Base-by-base conservation (phyloP, 2,888 invertebrate genomes). In the Pollenia amentaria region DNA sequence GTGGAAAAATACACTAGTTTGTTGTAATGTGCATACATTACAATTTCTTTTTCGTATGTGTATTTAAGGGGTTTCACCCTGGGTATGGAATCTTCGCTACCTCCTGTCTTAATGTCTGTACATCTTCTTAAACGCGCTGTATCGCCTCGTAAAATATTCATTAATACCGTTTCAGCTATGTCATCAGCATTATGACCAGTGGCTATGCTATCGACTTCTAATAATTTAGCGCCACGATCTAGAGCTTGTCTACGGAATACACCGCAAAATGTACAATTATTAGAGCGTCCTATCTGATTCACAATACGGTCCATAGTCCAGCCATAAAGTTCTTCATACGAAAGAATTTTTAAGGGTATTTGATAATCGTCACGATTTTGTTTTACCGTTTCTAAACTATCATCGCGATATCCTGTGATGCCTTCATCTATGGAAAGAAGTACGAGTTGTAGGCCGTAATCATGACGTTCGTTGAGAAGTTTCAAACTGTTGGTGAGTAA, bases 231-330 rank as follows among this genome's bases (percentile, higher is more conserved):
- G 2, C 99, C 99, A 90, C 99, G 94, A 92, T 99, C 99, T 65
- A 99, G 93, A 0, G 99, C 99, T 93, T 99, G 99, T 44, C 99
- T 95, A 80, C 99, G 94, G 92, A 99, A 99, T 9, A 98, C 98
- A 11, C 98, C 98, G 94, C 98, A 98, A 92, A 98, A 98, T 9
- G 98, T 98, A 89, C 99, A 99, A 93, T 99, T 99, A 93, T 99
- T 99, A 92, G 98, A 98, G 77, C 97, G 95, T 0, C 95, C 95
- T 90, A 97, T 97, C 93, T 97, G 96, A 60, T 95, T 95, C 0
- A 99, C 99, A 92, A 99, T 99, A 90, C 97, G 97, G 94, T 99
- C 99, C 99, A 99, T 99, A 4, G 99, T 99, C 99, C 99, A 99
- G 0, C 99, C 99, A 94, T 99, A 99, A 6, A 99, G 94, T 90